These are phyloP conservation scores for Neosilurus mollespiculum DNA, from an alignment of 2,797 vertebrate genomes.

Conservation along the genomic window DNA sequence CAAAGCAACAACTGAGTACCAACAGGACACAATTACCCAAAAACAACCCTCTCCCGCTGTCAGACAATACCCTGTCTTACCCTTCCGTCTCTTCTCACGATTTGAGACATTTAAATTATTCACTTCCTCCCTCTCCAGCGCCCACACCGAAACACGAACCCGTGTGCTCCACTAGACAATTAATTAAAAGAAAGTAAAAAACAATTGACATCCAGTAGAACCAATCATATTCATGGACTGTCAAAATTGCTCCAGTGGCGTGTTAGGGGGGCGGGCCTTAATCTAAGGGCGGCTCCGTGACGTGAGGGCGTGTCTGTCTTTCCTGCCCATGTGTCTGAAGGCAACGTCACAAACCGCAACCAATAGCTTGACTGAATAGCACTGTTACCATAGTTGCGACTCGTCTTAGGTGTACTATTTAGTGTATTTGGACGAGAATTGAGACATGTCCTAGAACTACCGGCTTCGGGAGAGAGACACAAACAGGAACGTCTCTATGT, in stretches of 20 bases:
- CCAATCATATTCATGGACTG: constrained; percentile 59
- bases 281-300: constrained; percentile 13
- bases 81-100: constrained; percentile 2
- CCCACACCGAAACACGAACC: constrained; percentile 62
- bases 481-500: neutral
- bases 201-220: constrained; percentile 56
- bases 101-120: constrained; percentile 55
- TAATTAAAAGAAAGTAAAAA: constrained; percentile 35
- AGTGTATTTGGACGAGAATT: neutral
- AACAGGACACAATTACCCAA: neutral
- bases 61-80: neutral
- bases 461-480: neutral
- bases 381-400: neutral
- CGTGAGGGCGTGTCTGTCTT: constrained; percentile 35
- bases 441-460: neutral
- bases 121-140: constrained; percentile 40
- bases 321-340: constrained; percentile 45
- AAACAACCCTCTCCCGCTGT: neutral
- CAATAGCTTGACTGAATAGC: neutral
- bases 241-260: constrained; percentile 56
- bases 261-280: constrained; percentile 43
- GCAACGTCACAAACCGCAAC: constrained; percentile 41
- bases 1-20: constrained; percentile 1
- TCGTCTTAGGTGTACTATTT: neutral
- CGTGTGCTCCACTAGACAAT: constrained; percentile 40